Percentiles rank a stretch among this genome's conserved stretches.
phyloP scores from a whole-genome alignment of 2,113 vertebrate species.

The Aythya baeri region DNA sequence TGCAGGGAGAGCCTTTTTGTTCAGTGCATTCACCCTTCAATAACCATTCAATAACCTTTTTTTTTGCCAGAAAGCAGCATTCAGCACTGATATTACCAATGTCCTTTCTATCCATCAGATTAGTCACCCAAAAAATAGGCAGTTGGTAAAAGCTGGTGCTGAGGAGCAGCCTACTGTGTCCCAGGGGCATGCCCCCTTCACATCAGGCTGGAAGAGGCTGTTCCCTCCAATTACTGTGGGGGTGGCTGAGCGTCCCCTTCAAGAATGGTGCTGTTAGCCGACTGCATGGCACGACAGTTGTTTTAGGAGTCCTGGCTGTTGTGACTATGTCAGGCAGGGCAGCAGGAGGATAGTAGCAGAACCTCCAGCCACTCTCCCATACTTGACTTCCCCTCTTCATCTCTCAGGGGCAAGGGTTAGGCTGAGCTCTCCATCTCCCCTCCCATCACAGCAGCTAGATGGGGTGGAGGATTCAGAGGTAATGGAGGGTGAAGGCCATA shows the following conservation, averaged over 20 bases:
- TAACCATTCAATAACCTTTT: neutral
- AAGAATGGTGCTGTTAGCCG: neutral
- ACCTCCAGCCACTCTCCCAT: neutral
- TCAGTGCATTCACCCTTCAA: neutral
- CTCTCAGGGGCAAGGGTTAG: neutral
- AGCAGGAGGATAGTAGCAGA: neutral
- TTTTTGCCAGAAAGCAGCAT: neutral
- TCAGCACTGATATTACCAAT: neutral
- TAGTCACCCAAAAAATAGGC: neutral
- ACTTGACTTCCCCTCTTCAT: neutral
- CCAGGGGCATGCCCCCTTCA: fast-evolving
- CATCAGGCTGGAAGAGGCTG: neutral
- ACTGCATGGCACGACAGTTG: fast-evolving
- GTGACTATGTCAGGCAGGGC: neutral
- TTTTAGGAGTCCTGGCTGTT: neutral
- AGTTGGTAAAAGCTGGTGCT: neutral
- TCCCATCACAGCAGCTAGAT: neutral
- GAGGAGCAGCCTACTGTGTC: fast-evolving
- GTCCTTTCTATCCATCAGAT: neutral
- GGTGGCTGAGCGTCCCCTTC: neutral
- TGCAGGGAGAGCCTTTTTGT: neutral
- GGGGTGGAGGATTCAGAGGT: neutral
- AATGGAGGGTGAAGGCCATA: neutral
- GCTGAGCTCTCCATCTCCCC: neutral
- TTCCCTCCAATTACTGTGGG: neutral